These are phyloP conservation scores for Drosophila fulvimacula DNA, from an alignment of 2,888 invertebrate genomes.

Conservation along the genomic window DNA sequence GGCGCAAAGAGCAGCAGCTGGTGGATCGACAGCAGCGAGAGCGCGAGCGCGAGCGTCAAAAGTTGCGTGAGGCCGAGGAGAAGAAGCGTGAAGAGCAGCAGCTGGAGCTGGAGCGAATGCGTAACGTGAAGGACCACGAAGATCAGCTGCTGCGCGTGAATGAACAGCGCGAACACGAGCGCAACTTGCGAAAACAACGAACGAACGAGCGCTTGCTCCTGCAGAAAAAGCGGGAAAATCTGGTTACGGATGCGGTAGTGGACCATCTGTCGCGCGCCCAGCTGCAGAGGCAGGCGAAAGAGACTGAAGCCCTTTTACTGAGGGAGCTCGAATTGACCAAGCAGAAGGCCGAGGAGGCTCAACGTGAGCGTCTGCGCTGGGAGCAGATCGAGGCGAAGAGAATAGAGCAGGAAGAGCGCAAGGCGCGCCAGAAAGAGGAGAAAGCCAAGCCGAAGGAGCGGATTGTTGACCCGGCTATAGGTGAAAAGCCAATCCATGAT, in stretches of 20 bases:
- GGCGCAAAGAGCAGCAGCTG: constrained; percentile 11
- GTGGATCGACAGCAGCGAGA: constrained; percentile 1
- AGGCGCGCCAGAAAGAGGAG: neutral
- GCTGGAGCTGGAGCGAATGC: constrained; percentile 5
- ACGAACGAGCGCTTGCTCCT: neutral
- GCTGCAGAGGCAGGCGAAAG: neutral
- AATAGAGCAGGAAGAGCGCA: neutral
- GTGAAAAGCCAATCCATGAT: neutral
- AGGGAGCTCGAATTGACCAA: neutral
- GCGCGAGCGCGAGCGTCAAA: neutral
- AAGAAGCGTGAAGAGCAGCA: neutral
- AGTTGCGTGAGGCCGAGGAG: neutral
- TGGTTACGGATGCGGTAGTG: neutral
- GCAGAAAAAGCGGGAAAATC: neutral
- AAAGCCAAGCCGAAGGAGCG: neutral
- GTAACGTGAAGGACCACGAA: constrained; percentile 6
- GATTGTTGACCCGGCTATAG: accelerated
- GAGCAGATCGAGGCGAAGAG: neutral
- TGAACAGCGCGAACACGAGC: constrained; percentile 31
- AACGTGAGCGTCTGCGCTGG: neutral
- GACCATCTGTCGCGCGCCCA: neutral
- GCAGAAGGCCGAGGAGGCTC: neutral
- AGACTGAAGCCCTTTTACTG: neutral
- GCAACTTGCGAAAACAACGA: neutral
- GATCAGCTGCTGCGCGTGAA: constrained; percentile 19